Evolutionary conservation across 2,888 invertebrate genomes (phyloP).

Genomic region (Acleris cristana): DNA sequence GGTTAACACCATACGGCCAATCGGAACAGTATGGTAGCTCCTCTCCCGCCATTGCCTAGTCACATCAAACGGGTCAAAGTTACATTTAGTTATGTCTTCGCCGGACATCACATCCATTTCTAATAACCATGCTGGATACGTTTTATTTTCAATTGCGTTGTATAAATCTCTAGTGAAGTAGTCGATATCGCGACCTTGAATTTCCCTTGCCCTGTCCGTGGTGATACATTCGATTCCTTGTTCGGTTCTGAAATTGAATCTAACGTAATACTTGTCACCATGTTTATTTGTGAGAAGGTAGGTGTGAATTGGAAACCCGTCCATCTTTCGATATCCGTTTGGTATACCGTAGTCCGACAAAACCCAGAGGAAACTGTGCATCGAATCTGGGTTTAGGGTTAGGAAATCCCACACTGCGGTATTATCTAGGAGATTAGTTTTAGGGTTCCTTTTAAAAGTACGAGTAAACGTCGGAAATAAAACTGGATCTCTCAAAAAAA

Average conservation of each 20-base stretch:
- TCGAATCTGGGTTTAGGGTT: conserved; percentile 84
- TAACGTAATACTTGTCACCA: conserved; percentile 88
- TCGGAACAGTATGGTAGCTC: conserved; percentile 74
- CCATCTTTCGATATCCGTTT: conserved; percentile 93
- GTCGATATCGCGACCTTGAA: conserved; percentile 90
- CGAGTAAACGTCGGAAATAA: conserved; percentile 81
- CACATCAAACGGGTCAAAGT: conserved; percentile 75
- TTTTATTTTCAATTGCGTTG: conserved; percentile 89
- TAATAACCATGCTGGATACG: conserved; percentile 76
- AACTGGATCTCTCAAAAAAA: conserved; percentile 80
- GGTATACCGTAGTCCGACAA: conserved; percentile 94
- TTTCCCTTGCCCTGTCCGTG: conserved; percentile 83
- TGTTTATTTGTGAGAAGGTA: conserved; percentile 91
- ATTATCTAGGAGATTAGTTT: conserved; percentile 63
- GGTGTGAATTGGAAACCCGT: conserved; percentile 95
- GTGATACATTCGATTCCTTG: conserved; percentile 91
- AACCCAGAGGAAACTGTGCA: conserved; percentile 89
- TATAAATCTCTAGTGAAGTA: conserved; percentile 92
- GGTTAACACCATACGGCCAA: conserved; percentile 76
- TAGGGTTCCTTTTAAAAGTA: conserved; percentile 82
- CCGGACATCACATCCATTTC: conserved; percentile 70
- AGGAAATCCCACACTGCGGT: conserved; percentile 80
- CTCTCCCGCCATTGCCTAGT: conserved; percentile 71
- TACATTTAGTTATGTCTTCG: conserved; percentile 60
- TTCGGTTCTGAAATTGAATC: conserved; percentile 94